These are phyloP conservation scores for Calycopis cecrops DNA, from an alignment of 1,140 invertebrate genomes.

Conservation along the genomic window DNA sequence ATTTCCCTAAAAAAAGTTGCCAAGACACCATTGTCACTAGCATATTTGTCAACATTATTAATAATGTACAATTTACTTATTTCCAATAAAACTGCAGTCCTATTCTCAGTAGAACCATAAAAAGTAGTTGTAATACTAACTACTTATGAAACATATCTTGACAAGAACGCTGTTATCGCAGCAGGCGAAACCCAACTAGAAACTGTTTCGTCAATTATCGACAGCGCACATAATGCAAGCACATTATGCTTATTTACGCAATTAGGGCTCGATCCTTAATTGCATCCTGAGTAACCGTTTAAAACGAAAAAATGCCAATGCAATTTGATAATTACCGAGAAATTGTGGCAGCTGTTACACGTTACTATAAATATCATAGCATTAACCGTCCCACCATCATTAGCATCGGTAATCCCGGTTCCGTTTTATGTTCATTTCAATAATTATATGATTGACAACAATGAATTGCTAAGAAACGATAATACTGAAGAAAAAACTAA, in stretches of 20 bases:
- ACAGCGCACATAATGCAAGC: background rate
- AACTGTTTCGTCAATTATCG: too few relatives aligned
- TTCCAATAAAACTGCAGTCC: background rate
- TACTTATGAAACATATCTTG: background rate
- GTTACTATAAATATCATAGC: slow-evolving; percentile 26
- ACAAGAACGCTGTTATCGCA: too few relatives aligned
- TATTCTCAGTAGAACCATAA: background rate
- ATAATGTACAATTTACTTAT: background rate
- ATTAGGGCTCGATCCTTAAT: slow-evolving; percentile 8
- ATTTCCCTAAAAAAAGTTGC: too few relatives aligned
- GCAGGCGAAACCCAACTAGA: too few relatives aligned
- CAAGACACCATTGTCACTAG: too few relatives aligned
- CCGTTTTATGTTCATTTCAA: background rate
- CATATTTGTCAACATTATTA: too few relatives aligned
- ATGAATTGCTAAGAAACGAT: background rate
- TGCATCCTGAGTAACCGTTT: slow-evolving; percentile 8
- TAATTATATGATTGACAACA: slow-evolving; percentile 3
- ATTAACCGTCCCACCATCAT: background rate
- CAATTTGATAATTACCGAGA: slow-evolving; percentile 20
- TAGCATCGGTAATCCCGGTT: background rate
- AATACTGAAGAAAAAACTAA: too few relatives aligned
- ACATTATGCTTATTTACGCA: background rate
- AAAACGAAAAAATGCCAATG: slow-evolving; percentile 12
- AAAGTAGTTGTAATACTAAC: background rate
- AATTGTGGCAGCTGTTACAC: slow-evolving; percentile 24